phyloP scores from a whole-genome alignment of 2,888 invertebrate genomes.

The Sesia bembeciformis region DNA sequence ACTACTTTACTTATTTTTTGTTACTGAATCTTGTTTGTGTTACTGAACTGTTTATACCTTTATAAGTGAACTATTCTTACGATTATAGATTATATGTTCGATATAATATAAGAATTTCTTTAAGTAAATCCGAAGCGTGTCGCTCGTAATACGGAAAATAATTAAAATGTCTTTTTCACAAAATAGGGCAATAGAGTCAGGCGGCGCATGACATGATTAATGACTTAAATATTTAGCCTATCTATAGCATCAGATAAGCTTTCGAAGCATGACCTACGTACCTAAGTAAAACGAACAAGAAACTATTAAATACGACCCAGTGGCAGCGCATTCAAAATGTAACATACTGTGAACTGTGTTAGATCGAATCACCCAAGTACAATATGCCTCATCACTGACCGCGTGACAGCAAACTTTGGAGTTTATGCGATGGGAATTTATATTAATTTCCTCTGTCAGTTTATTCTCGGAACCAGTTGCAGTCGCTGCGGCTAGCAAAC shows the following conservation, averaged over 20 bases:
- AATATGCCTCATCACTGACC: slow-evolving; percentile 55
- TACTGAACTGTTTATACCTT: too few relatives aligned
- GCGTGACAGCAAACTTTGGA: slow-evolving; percentile 39
- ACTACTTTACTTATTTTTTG: too few relatives aligned
- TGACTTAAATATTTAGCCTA: not conserved
- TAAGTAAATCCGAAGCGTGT: too few relatives aligned
- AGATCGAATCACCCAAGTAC: slow-evolving; percentile 44
- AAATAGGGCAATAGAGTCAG: not conserved
- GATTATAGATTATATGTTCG: too few relatives aligned
- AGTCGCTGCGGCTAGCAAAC: slow-evolving; percentile 36
- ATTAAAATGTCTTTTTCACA: not conserved
- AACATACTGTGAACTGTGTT: slow-evolving; percentile 43
- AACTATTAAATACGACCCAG: slow-evolving; percentile 19
- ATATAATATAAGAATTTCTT: too few relatives aligned
- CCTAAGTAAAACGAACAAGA: too few relatives aligned
- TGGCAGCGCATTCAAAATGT: slow-evolving; percentile 19
- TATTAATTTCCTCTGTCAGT: slow-evolving; percentile 68
- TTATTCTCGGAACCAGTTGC: slow-evolving; percentile 43
- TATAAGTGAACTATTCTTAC: too few relatives aligned
- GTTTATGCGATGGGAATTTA: slow-evolving; percentile 66
- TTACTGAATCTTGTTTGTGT: too few relatives aligned
- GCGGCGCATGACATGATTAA: not conserved
- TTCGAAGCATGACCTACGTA: too few relatives aligned
- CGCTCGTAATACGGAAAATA: not conserved
- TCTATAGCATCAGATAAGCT: not conserved